Base-by-base conservation (phyloP, 1,140 invertebrate species). In the Adoxophyes honmai region DNA sequence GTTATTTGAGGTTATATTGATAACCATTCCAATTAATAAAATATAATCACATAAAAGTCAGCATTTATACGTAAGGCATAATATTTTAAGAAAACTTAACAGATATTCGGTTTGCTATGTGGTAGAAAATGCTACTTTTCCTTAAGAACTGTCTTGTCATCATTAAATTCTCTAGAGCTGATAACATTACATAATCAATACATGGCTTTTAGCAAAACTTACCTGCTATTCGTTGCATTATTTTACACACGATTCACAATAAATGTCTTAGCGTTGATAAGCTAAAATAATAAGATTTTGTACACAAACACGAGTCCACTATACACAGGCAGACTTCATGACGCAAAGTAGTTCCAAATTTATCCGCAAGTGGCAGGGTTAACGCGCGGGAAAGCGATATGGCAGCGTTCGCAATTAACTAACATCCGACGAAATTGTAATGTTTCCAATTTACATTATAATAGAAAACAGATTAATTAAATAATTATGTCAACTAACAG, bases 181-280 rank as follows among this genome's bases (percentile, higher is more conserved):
- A 67, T 68, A 48, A 39, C 57, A 69, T 85, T 85, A 85, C 70
- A 82, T 85, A 85, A 85, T 61, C 60, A 58, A 57, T 62, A 62
- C 59, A 52, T 35, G 54, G 56, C 55, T 57, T 57, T 16, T 16
- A 13, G 57, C 48, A 67, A 52, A 59, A 75, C 82, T 82, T 75
- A 86, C 82, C 82, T 80, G 73, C 16, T 48, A 38, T 51, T 55
- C 21, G 34, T 53, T 64, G 52, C 44, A 64, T 59, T 36, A 62
- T 58, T 64, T 57, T 59, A 10, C 53, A 59, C 18, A 13, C 34
- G 10, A 33, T 57, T 37, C 57, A 61, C 52, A 68, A 55, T 62
- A 62, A 66, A 59, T 64, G 54, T 52, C 28, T 58, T 37, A 36
- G 51, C 57, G 62, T 60, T 39, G 33, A 56, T 35, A 68, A 34